Conservation (phyloP, 2,888 invertebrate genomes). For the Drosophila colorata region DNA sequence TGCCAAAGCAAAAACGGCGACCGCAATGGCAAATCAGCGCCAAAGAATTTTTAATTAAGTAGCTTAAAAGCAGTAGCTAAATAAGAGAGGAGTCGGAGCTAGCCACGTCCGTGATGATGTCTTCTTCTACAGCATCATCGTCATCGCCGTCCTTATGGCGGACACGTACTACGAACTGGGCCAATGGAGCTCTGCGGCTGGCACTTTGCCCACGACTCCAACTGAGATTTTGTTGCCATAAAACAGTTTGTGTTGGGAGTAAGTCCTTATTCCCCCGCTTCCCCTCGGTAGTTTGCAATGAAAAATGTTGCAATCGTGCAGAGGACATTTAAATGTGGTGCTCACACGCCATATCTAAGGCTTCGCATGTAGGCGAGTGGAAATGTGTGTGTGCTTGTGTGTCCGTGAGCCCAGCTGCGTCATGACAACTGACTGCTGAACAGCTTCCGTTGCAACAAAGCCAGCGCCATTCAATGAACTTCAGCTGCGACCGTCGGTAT, state of each 20-base stretch:
- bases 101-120: slow-evolving; percentile 43
- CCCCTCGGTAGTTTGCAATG: slow-evolving; percentile 55
- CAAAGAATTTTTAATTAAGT: slow-evolving; percentile 77
- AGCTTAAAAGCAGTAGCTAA: slow-evolving; percentile 40
- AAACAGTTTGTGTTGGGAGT: slow-evolving; percentile 60
- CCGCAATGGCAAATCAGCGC: slow-evolving; percentile 49
- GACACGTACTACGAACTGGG: slow-evolving; percentile 62
- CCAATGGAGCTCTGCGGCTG: slow-evolving; percentile 59
- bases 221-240: slow-evolving; percentile 75
- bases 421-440: slow-evolving; percentile 60
- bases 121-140: slow-evolving; percentile 23
- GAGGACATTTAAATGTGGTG: slow-evolving; percentile 68
- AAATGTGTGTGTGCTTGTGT: slow-evolving; percentile 4
- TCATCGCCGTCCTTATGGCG: slow-evolving; percentile 44
- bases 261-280: slow-evolving; percentile 2
- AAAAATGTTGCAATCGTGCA: slow-evolving; percentile 75
- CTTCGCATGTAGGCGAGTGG: slow-evolving; percentile 16
- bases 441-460: slow-evolving; percentile 49
- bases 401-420: slow-evolving; percentile 55
- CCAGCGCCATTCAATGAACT: slow-evolving; percentile 67
- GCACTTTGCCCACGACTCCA: slow-evolving; percentile 73
- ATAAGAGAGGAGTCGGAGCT: slow-evolving; percentile 4
- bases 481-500: slow-evolving; percentile 55
- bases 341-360: slow-evolving; percentile 47
- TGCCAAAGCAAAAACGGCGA: slow-evolving; percentile 13